Conservation (phyloP, 2,888 invertebrate genomes). For the Plutella xylostella region DNA sequence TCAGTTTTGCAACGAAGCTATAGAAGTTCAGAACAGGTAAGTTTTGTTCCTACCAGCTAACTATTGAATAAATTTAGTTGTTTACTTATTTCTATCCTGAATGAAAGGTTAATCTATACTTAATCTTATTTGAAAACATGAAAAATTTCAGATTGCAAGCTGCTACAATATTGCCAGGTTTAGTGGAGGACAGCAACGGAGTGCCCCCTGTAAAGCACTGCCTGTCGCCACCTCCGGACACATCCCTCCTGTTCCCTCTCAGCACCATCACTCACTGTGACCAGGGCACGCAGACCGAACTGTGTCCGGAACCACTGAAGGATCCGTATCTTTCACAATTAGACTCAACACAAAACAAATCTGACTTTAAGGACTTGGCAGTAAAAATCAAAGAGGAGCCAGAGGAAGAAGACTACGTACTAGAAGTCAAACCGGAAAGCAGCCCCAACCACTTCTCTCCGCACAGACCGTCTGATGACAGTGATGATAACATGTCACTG, state of each 20-base stretch:
- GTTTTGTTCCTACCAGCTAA: constrained; percentile 17
- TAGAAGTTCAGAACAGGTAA: constrained; percentile 74
- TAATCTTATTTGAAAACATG: too few relatives aligned
- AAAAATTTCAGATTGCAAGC: background rate
- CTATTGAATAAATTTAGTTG: background rate
- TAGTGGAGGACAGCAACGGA: background rate
- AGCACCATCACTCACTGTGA: constrained; percentile 24
- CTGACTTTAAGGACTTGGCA: background rate
- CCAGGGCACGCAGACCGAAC: constrained; percentile 42
- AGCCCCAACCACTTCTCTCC: constrained; percentile 21
- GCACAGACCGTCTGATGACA: constrained; percentile 36
- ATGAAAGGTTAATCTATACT: too few relatives aligned
- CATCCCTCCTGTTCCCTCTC: constrained; percentile 12
- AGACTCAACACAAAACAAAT: background rate
- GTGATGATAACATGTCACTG: constrained; percentile 44
- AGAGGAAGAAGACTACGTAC: too few relatives aligned
- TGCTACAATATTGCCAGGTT: background rate
- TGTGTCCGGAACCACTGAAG: too few relatives aligned
- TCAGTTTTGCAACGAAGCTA: constrained; percentile 77
- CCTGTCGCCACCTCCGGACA: constrained; percentile 7
- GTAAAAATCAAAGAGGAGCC: constrained; percentile 39
- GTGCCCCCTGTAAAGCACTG: background rate
- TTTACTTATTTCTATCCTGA: background rate
- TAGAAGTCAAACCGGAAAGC: constrained; percentile 37
- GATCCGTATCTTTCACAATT: too few relatives aligned